Conservation (phyloP, 2,797 vertebrate species). For the Myotis pilosus region DNA sequence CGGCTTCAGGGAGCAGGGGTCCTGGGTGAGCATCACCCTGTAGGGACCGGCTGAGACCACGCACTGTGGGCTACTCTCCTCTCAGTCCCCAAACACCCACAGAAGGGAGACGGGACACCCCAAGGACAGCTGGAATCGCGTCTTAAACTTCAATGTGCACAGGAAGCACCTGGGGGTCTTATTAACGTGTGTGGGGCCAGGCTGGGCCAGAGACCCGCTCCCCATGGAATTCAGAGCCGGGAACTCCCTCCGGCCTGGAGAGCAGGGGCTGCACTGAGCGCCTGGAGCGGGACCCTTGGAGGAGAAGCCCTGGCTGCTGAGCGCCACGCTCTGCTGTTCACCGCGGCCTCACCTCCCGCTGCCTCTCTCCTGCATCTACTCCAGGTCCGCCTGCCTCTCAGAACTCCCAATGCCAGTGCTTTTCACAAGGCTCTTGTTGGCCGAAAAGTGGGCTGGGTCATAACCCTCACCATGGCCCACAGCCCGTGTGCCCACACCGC, state of each 20-base stretch:
- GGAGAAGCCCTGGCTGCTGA: accelerated
- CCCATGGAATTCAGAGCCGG: not conserved
- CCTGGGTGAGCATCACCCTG: no score
- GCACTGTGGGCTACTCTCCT: accelerated
- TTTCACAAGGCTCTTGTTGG: not conserved
- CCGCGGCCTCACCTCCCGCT: accelerated
- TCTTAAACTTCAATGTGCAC: accelerated
- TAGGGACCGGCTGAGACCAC: accelerated
- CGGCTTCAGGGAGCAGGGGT: accelerated
- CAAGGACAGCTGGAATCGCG: accelerated
- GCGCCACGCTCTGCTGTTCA: not conserved
- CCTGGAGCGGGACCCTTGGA: accelerated
- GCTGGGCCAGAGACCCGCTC: not conserved
- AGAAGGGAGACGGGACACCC: no score
- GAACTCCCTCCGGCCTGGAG: not conserved
- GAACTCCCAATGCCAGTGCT: accelerated
- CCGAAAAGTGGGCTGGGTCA: not conserved
- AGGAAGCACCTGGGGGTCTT: not conserved
- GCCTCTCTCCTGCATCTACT: not conserved
- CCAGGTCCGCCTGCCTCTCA: accelerated
- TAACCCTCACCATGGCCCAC: not conserved
- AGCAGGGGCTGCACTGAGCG: not conserved
- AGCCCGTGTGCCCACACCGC: accelerated
- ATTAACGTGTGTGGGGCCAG: not conserved
- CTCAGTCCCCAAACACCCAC: not conserved